phyloP scores from a whole-genome alignment of 2,797 vertebrate genomes.

The Sebastes kiyomatsui region DNA sequence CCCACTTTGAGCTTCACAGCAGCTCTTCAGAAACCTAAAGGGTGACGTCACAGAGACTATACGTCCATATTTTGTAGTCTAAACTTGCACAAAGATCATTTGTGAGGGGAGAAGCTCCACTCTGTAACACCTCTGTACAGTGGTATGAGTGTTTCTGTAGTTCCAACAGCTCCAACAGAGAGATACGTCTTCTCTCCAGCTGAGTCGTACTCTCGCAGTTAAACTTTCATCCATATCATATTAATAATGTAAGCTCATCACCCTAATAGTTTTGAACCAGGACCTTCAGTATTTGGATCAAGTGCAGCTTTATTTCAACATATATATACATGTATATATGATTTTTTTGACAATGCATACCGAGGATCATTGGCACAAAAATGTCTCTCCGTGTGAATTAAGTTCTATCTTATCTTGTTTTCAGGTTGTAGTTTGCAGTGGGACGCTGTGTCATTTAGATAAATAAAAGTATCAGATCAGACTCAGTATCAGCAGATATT shows the following conservation, averaged over 20 bases:
- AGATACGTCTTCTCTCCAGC: neutral
- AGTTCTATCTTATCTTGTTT: neutral
- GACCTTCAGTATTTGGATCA: neutral
- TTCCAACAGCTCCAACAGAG: neutral
- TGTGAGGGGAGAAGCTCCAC: neutral
- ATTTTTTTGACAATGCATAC: neutral
- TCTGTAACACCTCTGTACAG: neutral
- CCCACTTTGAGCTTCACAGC: too few species aligned
- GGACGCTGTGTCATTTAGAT: neutral
- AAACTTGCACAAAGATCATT: neutral
- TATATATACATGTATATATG: neutral
- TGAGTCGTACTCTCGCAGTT: too few species aligned
- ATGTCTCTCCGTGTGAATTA: neutral
- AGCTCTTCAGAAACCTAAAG: too few species aligned
- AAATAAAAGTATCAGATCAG: neutral
- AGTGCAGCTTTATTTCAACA: neutral
- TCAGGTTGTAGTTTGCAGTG: neutral
- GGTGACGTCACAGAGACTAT: too few species aligned
- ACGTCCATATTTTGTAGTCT: too few species aligned
- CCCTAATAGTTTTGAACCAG: neutral
- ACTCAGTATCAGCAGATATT: neutral
- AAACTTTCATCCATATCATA: neutral
- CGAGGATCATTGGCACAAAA: neutral
- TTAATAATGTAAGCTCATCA: neutral
- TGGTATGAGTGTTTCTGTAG: neutral